These are phyloP conservation scores for Tenebrosternarchus preto DNA, from an alignment of 2,113 vertebrate genomes.

Conservation along the genomic window DNA sequence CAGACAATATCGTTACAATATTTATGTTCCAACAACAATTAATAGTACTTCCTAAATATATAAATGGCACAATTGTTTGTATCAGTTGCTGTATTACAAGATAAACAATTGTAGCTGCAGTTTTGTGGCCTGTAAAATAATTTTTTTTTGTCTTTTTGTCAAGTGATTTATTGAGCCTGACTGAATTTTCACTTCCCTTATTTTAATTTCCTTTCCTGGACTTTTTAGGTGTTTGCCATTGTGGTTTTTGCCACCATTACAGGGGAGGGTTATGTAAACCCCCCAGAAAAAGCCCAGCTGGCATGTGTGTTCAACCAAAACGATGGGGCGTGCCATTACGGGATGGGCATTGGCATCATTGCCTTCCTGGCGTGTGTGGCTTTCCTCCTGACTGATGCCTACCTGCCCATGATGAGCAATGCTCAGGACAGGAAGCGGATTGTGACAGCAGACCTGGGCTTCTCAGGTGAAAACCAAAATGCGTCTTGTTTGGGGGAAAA, in stretches of 20 bases:
- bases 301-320: constrained; percentile 84
- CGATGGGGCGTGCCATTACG: constrained; percentile 83
- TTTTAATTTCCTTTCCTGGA: background rate
- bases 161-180: background rate
- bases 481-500: too few relatives aligned
- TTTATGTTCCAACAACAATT: background rate
- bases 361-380: constrained; percentile 82
- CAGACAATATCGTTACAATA: background rate
- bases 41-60: background rate
- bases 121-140: background rate
- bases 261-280: constrained; percentile 82
- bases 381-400: constrained; percentile 83
- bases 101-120: background rate
- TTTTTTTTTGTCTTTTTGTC: background rate
- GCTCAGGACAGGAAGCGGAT: constrained; percentile 83
- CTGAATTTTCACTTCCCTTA: constrained; percentile 26
- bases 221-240: constrained; percentile 82
- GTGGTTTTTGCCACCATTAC: constrained; percentile 89
- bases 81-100: background rate
- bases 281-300: rapidly evolving
- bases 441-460: constrained; percentile 80
- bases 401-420: constrained; percentile 87
- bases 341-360: constrained; percentile 80
- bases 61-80: too few relatives aligned
- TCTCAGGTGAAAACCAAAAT: constrained; percentile 79